phyloP scores from a whole-genome alignment of 1,140 invertebrate genomes.

The Phortica variegata region DNA sequence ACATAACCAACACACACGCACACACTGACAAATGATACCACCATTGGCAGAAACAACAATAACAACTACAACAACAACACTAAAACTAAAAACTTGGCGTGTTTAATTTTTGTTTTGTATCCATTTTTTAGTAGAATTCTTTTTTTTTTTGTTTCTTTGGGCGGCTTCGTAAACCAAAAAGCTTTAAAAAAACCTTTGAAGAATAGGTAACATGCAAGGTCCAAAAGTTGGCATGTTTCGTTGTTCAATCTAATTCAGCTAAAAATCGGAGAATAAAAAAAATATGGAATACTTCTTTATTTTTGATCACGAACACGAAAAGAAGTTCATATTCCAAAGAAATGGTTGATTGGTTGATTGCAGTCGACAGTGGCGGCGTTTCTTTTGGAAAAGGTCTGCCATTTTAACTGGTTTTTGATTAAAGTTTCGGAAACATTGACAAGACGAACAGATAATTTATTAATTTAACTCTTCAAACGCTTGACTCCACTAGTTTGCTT shows the following conservation, averaged over 20 bases:
- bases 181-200: too few species aligned
- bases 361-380: too few species aligned
- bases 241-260: slow-evolving; percentile 56
- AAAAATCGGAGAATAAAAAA: slow-evolving; percentile 27
- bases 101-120: slow-evolving; percentile 21
- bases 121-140: slow-evolving; percentile 19
- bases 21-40: slow-evolving; percentile 24
- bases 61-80: slow-evolving; percentile 12
- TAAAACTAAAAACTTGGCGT: slow-evolving; percentile 28
- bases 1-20: slow-evolving; percentile 21
- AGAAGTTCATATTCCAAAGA: slow-evolving; percentile 45
- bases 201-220: too few species aligned
- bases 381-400: too few species aligned
- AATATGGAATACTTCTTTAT: too few species aligned
- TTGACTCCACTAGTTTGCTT: too few species aligned
- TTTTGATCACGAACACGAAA: slow-evolving; percentile 53
- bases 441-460: too few species aligned
- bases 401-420: too few species aligned
- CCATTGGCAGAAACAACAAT: slow-evolving; percentile 6
- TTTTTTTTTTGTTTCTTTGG: slow-evolving; percentile 6
- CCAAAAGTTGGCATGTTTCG: slow-evolving; percentile 49
- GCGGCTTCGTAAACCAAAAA: slow-evolving; percentile 14
- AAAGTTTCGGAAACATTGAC: too few species aligned
- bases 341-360: slow-evolving; percentile 49
- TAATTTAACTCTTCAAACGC: too few species aligned